phyloP scores from a whole-genome alignment of 2,888 invertebrate species.

The Tuberolachnus salignus region DNA sequence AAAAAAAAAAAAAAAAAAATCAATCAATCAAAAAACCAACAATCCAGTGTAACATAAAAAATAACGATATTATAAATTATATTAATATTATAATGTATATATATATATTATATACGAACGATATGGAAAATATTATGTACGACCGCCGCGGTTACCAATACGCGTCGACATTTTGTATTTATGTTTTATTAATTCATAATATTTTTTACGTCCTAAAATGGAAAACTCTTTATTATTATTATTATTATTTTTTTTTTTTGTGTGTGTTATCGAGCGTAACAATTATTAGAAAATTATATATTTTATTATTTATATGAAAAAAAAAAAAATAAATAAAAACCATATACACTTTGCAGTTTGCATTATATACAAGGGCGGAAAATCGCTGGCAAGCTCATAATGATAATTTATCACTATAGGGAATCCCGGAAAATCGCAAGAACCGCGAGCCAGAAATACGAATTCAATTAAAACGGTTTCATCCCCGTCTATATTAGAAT shows the following conservation, averaged over 20 bases:
- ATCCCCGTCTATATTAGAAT: too few species aligned
- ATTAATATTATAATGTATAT: not conserved
- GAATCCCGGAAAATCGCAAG: too few species aligned
- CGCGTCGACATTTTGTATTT: conserved; percentile 25
- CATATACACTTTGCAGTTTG: too few species aligned
- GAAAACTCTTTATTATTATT: too few species aligned
- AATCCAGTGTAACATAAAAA: conserved; percentile 2
- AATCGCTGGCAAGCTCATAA: too few species aligned
- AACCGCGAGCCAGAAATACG: too few species aligned
- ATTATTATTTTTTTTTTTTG: conserved; percentile 16
- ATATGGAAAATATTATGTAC: too few species aligned
- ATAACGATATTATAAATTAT: not conserved
- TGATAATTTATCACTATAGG: too few species aligned
- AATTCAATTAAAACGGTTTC: too few species aligned
- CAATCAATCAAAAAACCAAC: conserved; percentile 34
- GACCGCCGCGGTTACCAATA: not conserved
- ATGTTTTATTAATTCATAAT: conserved; percentile 43
- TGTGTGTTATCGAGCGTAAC: conserved; percentile 1
- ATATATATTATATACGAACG: too few species aligned
- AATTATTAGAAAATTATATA: conserved; percentile 40
- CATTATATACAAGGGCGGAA: too few species aligned
- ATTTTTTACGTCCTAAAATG: conserved; percentile 23
- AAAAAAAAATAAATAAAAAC: not conserved
- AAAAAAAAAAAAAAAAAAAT: too few species aligned
- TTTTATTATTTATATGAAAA: conserved; percentile 43